Conservation (phyloP, 2,113 vertebrate species). For the Empidonax alnorum region DNA sequence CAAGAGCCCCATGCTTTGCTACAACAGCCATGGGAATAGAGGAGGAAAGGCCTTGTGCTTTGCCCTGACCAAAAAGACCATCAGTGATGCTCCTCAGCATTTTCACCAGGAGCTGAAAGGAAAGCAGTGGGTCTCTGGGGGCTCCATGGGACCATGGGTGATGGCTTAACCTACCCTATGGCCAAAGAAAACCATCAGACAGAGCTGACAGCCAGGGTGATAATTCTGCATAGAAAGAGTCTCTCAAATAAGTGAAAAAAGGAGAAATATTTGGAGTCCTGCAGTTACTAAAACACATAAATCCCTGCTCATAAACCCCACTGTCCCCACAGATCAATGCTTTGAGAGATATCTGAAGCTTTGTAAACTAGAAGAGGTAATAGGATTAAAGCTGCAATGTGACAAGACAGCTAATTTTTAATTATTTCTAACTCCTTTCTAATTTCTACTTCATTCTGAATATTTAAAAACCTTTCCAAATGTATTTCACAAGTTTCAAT, state of each 20-base stretch:
- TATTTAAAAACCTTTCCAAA: conserved; percentile 60
- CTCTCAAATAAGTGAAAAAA: background rate
- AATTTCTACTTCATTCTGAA: conserved; percentile 47
- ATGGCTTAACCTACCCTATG: background rate
- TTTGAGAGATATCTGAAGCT: background rate
- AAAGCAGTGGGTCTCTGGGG: background rate
- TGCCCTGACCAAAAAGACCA: background rate
- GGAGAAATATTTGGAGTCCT: background rate
- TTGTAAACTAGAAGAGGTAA: conserved; percentile 34
- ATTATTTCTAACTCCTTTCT: conserved; percentile 51
- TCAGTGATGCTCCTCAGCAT: background rate
- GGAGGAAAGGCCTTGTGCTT: background rate
- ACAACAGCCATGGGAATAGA: background rate
- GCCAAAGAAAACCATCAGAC: background rate
- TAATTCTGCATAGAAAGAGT: background rate
- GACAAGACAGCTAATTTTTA: conserved; percentile 46
- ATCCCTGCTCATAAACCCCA: background rate
- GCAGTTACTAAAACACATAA: background rate
- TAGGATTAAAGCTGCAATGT: conserved; percentile 23
- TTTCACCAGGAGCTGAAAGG: background rate
- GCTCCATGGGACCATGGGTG: fast-evolving
- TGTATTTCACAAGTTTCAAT: conserved; percentile 51
- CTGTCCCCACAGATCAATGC: background rate
- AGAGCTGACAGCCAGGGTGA: fast-evolving
- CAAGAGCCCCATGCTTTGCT: background rate